phyloP scores from a whole-genome alignment of 2,888 invertebrate genomes.

The Empis stercorea region DNA sequence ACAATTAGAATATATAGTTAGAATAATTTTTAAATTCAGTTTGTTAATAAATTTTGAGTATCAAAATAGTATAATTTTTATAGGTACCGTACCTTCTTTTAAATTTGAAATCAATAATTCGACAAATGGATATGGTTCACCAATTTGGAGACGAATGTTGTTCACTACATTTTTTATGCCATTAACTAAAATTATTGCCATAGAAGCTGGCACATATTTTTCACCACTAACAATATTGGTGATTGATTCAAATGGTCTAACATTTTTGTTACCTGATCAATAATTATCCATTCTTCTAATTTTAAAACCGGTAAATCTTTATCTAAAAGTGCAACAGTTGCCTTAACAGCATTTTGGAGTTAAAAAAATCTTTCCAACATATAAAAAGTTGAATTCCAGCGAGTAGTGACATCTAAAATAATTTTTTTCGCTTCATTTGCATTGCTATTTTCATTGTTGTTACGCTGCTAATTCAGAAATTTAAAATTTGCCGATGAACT shows the following conservation, averaged over 20 bases:
- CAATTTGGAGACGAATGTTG: background rate
- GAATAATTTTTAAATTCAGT: too few relatives aligned
- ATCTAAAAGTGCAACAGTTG: conserved; percentile 1
- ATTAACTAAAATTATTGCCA: conserved; percentile 15
- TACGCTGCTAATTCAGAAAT: conserved; percentile 20
- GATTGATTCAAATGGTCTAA: conserved; percentile 15
- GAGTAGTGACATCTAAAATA: background rate
- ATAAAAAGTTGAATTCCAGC: conserved; percentile 2
- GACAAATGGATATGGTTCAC: background rate
- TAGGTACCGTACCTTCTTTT: background rate
- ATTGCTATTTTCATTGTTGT: background rate
- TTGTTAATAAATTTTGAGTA: too few relatives aligned
- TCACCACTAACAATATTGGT: conserved; percentile 16
- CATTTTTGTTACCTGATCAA: conserved; percentile 12
- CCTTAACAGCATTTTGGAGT: background rate
- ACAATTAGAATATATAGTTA: too few relatives aligned
- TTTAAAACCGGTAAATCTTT: background rate
- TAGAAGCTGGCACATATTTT: conserved; percentile 15
- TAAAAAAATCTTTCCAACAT: conserved; percentile 1
- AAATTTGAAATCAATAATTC: background rate
- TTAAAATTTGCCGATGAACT: conserved; percentile 15
- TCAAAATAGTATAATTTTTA: too few relatives aligned
- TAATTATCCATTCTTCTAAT: conserved; percentile 14
- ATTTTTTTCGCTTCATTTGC: background rate
- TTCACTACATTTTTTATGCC: conserved; percentile 8